Conservation (phyloP, 2,113 vertebrate species). For the Takifugu bimaculatus region DNA sequence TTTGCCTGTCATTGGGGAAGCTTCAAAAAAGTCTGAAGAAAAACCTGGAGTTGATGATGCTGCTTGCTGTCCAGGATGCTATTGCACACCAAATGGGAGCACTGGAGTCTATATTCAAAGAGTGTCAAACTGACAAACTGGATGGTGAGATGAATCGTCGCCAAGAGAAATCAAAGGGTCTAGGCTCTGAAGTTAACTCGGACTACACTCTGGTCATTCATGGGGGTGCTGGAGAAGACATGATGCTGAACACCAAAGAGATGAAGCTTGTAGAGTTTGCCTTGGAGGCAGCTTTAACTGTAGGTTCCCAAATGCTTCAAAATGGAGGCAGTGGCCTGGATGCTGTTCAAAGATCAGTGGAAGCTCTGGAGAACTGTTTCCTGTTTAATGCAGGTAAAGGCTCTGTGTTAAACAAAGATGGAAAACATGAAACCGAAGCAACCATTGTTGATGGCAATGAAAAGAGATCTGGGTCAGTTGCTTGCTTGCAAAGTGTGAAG, state of each 20-base stretch:
- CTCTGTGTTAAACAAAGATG: conserved; percentile 74
- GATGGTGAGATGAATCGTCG: conserved; percentile 25
- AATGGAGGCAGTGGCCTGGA: conserved; percentile 71
- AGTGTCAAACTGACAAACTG: conserved; percentile 33
- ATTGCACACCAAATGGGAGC: conserved; percentile 75
- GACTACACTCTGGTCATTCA: conserved; percentile 74
- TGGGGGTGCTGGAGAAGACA: conserved; percentile 75
- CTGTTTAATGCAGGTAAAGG: conserved; percentile 80
- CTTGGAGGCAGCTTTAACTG: conserved; percentile 66
- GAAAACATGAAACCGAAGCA: conserved; percentile 76
- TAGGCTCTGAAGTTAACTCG: conserved; percentile 18
- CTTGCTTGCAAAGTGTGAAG: conserved; percentile 70
- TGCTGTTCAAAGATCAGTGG: conserved; percentile 74
- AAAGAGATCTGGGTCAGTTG: conserved; percentile 70
- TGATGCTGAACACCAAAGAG: conserved; percentile 65
- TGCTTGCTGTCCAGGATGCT: conserved; percentile 72
- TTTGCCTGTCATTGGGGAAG: conserved; percentile 56
- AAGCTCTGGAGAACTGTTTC: conserved; percentile 78
- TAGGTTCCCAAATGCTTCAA: conserved; percentile 67
- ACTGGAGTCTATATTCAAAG: conserved; percentile 62
- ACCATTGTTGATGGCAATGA: conserved; percentile 70
- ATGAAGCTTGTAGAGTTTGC: conserved; percentile 71
- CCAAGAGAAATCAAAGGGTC: conserved; percentile 4
- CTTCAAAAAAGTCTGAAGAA: conserved; percentile 62
- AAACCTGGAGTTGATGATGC: conserved; percentile 70